Percentiles rank a stretch among this genome's conserved stretches.
phyloP scores from a whole-genome alignment of 2,888 invertebrate genomes.

The Drosophila mayaguana region DNA sequence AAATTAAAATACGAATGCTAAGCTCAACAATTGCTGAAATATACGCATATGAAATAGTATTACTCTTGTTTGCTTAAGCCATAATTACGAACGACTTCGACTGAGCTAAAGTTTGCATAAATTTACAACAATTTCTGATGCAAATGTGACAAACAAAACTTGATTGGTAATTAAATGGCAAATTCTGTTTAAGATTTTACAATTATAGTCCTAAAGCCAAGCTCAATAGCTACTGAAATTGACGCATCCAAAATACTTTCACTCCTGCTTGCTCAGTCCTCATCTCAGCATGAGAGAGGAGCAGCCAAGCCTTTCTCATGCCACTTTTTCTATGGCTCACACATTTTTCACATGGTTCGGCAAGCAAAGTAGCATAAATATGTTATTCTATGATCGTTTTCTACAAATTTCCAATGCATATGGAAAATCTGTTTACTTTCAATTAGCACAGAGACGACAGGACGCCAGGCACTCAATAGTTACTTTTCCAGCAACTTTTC shows the following conservation, averaged over 20 bases:
- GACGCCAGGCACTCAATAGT: background rate
- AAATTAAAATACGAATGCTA: background rate
- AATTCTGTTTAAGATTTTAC: background rate
- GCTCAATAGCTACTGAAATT: background rate
- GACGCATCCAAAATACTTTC: background rate
- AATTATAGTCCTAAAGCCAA: background rate
- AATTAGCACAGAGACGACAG: background rate
- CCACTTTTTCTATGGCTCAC: background rate
- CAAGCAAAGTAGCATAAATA: background rate
- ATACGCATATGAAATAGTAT: background rate
- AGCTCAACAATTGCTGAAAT: background rate
- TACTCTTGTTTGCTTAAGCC: background rate
- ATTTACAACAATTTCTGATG: background rate
- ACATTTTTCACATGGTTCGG: no score
- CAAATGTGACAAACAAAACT: background rate
- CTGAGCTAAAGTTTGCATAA: background rate
- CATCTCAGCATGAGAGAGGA: background rate
- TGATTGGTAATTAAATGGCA: background rate
- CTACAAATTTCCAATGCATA: background rate
- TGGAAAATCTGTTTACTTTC: conserved; percentile 12
- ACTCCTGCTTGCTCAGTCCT: background rate
- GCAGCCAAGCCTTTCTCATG: background rate
- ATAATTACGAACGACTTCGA: background rate
- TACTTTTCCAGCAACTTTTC: background rate
- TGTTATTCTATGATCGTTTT: background rate